Percentiles rank a stretch among this genome's conserved stretches.
Evolutionary conservation across 2,888 invertebrate species (phyloP).

Genomic region (Eretmocerus hayati): DNA sequence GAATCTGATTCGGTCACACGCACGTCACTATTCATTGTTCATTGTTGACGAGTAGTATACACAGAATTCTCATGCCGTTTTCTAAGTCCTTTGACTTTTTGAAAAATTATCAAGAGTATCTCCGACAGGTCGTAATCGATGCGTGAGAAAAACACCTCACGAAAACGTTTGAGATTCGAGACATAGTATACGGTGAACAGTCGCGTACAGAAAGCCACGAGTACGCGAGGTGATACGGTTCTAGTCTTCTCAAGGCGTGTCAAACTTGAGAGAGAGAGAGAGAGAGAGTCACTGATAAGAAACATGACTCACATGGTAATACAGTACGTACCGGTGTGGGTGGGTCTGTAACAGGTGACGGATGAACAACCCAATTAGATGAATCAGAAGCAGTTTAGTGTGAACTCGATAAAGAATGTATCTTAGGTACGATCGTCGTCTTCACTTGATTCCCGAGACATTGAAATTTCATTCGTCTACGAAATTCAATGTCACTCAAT

Average conservation of each 20-base stretch:
- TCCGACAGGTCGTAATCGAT: too few relatives aligned
- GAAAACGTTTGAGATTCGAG: too few relatives aligned
- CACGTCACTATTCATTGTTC: neutral
- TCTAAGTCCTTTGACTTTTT: too few relatives aligned
- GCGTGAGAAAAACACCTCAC: too few relatives aligned
- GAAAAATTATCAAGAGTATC: too few relatives aligned
- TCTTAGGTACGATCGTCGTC: too few relatives aligned
- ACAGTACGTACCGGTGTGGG: neutral
- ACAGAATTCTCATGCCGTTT: too few relatives aligned
- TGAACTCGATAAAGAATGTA: too few relatives aligned
- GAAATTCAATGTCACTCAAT: too few relatives aligned
- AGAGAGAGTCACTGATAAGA: slow-evolving; percentile 4
- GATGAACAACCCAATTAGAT: neutral
- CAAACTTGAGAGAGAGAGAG: slow-evolving; percentile 3
- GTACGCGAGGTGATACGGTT: slow-evolving; percentile 1
- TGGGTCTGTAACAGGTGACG: neutral
- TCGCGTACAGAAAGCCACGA: neutral
- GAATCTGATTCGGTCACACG: slow-evolving; percentile 9
- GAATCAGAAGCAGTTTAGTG: neutral
- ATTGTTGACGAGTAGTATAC: neutral
- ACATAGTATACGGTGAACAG: too few relatives aligned
- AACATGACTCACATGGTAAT: slow-evolving; percentile 1
- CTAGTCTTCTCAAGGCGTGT: neutral
- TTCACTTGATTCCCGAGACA: too few relatives aligned
- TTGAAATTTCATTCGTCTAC: too few relatives aligned